Base-by-base conservation (phyloP, 2,888 invertebrate genomes). In the Drosophila borealis region DNA sequence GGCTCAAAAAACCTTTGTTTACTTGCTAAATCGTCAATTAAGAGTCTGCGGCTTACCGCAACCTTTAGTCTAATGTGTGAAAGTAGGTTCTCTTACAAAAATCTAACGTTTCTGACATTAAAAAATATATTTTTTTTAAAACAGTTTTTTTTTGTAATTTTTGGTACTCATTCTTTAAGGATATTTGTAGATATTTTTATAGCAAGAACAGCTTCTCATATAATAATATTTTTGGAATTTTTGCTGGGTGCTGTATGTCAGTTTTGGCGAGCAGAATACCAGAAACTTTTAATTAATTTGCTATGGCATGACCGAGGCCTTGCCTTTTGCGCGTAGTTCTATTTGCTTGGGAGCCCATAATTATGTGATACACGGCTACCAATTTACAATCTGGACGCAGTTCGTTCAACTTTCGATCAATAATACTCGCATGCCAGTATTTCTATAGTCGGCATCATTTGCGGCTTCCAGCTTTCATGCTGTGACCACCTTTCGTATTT, bases 371-470 rank as follows among this genome's bases (percentile, higher is more conserved):
- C 45, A 49, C 56, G 65, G 64, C 78, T 69, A 45, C 60, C 66
- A 68, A 63, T 66, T 65, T 68, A 68, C 55, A 68, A 55, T 42
- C 56, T 48, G 44, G 34, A 41, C 68, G n/a, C 54, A 69, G 83
- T 88, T 84, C 83, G 69, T 84, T 84, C 89, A 84, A 86, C 83
- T 83, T 72, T 74, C 72, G 71, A 86, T 84, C 89, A 83, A 88
- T 86, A 78, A 82, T 71, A 55, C 29, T 29, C 29, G 29, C 29
- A 29, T 29, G 29, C 29, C 29, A 45, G 36, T 36, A 34, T 62
- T 60, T 64, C 59, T 63, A 49, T 46, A 62, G 60, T 34, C 54
- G 54, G 54, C 54, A 25, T 29, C 33, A 55, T 62, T 46, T 54
- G 50, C 36, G 61, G 39, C 53, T 61, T 65, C 45, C 42, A 48